Percentiles rank a stretch among this genome's conserved stretches.
phyloP scores from a whole-genome alignment of 2,797 vertebrate species.

The Lemur catta region DNA sequence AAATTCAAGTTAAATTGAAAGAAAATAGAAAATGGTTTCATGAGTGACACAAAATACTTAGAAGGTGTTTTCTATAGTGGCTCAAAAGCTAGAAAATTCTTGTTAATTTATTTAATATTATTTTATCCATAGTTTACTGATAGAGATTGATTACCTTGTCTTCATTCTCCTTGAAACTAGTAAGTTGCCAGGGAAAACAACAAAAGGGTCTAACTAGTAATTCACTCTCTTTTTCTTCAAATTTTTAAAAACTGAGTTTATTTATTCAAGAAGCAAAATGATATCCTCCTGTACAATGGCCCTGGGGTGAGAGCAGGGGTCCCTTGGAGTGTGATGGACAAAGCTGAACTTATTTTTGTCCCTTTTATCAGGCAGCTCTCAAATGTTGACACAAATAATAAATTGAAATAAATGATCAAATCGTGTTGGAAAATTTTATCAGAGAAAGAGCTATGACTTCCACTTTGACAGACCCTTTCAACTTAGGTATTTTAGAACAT shows the following conservation, averaged over 20 bases:
- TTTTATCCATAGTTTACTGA: constrained; percentile 71
- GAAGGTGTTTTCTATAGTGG: constrained; percentile 35
- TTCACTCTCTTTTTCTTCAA: constrained; percentile 57
- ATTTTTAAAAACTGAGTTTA: constrained; percentile 63
- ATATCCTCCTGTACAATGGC: background rate
- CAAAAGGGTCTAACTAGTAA: constrained; percentile 41
- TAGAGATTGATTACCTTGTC: constrained; percentile 72
- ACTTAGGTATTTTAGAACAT: background rate
- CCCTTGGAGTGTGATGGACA: background rate
- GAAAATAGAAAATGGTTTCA: constrained; percentile 19
- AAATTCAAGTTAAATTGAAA: constrained; percentile 53
- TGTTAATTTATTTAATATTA: constrained; percentile 62
- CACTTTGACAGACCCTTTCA: background rate
- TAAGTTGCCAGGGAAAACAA: constrained; percentile 70
- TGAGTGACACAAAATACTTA: constrained; percentile 25
- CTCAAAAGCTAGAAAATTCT: constrained; percentile 21
- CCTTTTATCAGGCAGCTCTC: background rate
- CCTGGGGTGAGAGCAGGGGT: background rate
- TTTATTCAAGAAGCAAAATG: constrained; percentile 41
- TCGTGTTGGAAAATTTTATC: constrained; percentile 63
- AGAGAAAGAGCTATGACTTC: background rate
- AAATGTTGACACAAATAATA: background rate
- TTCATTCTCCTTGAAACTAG: constrained; percentile 62
- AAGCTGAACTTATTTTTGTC: background rate
- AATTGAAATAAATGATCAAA: constrained; percentile 67